phyloP scores from a whole-genome alignment of 2,888 invertebrate genomes.

The Chelonus formosanus region DNA sequence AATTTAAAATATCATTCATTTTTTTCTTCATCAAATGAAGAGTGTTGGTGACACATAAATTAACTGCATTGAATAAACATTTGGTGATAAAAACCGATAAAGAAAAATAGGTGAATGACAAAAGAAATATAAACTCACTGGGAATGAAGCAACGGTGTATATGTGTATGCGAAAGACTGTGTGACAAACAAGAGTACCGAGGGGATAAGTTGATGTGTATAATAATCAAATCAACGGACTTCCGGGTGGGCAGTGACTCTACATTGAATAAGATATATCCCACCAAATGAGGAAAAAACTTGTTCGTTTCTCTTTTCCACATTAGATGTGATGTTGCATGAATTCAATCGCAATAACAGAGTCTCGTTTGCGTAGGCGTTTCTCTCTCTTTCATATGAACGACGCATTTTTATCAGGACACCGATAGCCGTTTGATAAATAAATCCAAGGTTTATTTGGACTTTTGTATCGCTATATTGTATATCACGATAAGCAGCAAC shows the following conservation, averaged over 20 bases:
- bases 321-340: slow-evolving; percentile 20
- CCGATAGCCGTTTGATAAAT: slow-evolving; percentile 47
- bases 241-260: slow-evolving; percentile 32
- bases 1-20: too few relatives aligned
- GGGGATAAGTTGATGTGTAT: slow-evolving; percentile 13
- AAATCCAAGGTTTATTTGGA: slow-evolving; percentile 48
- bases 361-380: slow-evolving; percentile 43
- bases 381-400: slow-evolving; percentile 37
- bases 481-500: slow-evolving; percentile 22
- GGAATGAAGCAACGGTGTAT: neutral
- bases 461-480: slow-evolving; percentile 25
- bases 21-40: too few relatives aligned
- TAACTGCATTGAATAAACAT: too few relatives aligned
- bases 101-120: neutral
- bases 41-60: too few relatives aligned
- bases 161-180: neutral
- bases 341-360: slow-evolving; percentile 27
- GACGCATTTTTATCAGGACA: slow-evolving; percentile 32
- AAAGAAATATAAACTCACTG: neutral
- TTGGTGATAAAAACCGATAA: too few relatives aligned
- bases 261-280: too few relatives aligned
- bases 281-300: too few relatives aligned
- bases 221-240: slow-evolving; percentile 35
- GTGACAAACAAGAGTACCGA: slow-evolving; percentile 10
- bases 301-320: too few relatives aligned